phyloP scores from a whole-genome alignment of 2,113 vertebrate species.

The Dipodomys spectabilis region DNA sequence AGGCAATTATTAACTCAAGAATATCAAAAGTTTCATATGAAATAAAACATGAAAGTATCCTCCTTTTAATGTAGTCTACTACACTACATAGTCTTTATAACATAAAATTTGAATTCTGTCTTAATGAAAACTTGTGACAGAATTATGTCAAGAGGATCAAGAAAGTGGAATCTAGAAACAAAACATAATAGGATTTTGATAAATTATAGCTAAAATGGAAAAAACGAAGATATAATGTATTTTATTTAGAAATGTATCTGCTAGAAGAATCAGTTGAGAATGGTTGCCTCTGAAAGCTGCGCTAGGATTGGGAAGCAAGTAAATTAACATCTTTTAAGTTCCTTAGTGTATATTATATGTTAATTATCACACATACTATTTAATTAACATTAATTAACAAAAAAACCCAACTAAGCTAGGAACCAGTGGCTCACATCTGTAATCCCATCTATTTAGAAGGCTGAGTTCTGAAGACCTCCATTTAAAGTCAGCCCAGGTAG shows the following conservation, averaged over 20 bases:
- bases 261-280: constrained; percentile 4
- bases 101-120: constrained; percentile 9
- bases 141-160: constrained; percentile 9
- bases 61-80: not conserved
- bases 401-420: too few relatives aligned
- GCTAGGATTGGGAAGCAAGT: not conserved
- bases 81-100: not conserved
- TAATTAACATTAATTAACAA: constrained; percentile 21
- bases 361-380: not conserved
- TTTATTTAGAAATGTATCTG: constrained; percentile 20
- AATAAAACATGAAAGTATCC: not conserved
- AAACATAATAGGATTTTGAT: not conserved
- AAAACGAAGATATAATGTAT: not conserved
- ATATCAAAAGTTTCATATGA: not conserved
- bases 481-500: too few relatives aligned
- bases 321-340: constrained; percentile 1
- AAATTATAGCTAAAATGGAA: constrained; percentile 32
- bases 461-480: too few relatives aligned
- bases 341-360: constrained; percentile 25
- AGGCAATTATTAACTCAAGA: not conserved
- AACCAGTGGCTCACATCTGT: too few relatives aligned
- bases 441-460: too few relatives aligned
- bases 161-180: not conserved
- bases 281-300: not conserved
- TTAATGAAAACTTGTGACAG: constrained; percentile 1